Conservation (phyloP, 2,113 vertebrate genomes). For the Ammodytes marinus region DNA sequence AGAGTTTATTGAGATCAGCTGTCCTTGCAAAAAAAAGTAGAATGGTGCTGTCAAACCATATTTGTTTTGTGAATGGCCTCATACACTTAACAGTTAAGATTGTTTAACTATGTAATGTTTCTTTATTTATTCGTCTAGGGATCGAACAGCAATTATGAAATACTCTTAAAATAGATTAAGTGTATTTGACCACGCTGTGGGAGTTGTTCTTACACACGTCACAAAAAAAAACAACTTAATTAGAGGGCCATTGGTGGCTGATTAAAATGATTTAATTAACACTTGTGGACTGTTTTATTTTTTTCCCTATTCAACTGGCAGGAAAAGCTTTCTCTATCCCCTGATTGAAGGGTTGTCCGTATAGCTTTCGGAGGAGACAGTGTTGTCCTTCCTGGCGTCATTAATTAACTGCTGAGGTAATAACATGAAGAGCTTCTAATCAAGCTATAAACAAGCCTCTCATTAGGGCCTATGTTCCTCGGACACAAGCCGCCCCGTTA, state of each 20-base stretch:
- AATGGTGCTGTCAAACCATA: too few relatives aligned
- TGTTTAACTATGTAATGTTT: neutral
- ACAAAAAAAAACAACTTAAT: slow-evolving; percentile 47
- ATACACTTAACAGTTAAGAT: neutral
- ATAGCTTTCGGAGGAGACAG: slow-evolving; percentile 15
- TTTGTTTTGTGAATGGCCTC: neutral
- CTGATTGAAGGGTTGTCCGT: slow-evolving; percentile 19
- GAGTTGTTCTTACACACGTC: slow-evolving; percentile 30
- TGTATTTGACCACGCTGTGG: slow-evolving; percentile 22
- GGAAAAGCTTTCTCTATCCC: slow-evolving; percentile 24
- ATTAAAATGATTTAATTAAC: slow-evolving; percentile 69
- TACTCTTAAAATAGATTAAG: slow-evolving; percentile 24
- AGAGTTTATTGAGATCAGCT: slow-evolving; percentile 18
- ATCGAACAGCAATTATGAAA: neutral
- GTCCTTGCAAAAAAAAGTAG: neutral
- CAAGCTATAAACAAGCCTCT: slow-evolving; percentile 51
- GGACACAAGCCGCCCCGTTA: slow-evolving; percentile 24
- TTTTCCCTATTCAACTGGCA: slow-evolving; percentile 36
- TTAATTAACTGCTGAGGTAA: slow-evolving; percentile 72
- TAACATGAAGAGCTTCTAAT: slow-evolving; percentile 59
- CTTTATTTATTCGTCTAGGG: slow-evolving; percentile 7
- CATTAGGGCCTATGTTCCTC: slow-evolving; percentile 24
- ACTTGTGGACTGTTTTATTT: slow-evolving; percentile 61
- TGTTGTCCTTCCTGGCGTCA: slow-evolving; percentile 32
- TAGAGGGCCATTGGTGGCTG: slow-evolving; percentile 43